Evolutionary conservation across 2,888 invertebrate species (phyloP).

Genomic region (Bembecia ichneumoniformis): DNA sequence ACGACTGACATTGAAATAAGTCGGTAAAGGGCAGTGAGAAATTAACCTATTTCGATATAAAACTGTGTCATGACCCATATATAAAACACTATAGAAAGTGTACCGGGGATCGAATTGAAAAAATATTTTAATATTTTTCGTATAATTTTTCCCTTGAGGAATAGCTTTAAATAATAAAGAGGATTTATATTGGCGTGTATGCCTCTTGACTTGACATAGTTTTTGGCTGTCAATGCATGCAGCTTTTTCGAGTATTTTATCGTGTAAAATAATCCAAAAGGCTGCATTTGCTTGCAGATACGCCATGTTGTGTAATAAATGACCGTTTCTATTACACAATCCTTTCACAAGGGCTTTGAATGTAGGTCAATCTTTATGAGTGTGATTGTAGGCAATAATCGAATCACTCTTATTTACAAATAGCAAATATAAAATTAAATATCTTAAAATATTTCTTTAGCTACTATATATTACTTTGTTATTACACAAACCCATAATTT

Average conservation of each 20-base stretch:
- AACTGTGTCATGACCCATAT: conserved; percentile 61
- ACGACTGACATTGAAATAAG: conserved; percentile 74
- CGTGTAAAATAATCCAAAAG: conserved; percentile 50
- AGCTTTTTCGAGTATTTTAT: no score
- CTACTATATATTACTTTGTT: no score
- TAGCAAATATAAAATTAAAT: background rate
- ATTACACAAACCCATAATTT: background rate
- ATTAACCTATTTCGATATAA: conserved; percentile 56
- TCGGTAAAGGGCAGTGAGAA: conserved; percentile 70
- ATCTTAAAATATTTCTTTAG: background rate
- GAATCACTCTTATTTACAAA: conserved; percentile 1
- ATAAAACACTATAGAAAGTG: conserved; percentile 9
- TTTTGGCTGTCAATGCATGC: background rate
- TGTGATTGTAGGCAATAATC: conserved; percentile 33
- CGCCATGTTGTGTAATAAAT: conserved; percentile 68
- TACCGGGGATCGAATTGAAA: background rate
- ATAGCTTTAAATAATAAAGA: background rate
- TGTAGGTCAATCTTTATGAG: conserved; percentile 69
- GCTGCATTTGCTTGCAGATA: conserved; percentile 64
- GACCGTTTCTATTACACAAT: conserved; percentile 73
- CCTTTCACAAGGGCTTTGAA: conserved; percentile 72
- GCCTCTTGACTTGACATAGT: background rate
- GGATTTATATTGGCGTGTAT: background rate
- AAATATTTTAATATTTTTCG: background rate
- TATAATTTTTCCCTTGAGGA: conserved; percentile 1